A percentile compares a stretch with the other conserved stretches of the same genome.
Evolutionary conservation across 2,113 vertebrate species (phyloP).

Genomic region (Anthoscopus minutus): DNA sequence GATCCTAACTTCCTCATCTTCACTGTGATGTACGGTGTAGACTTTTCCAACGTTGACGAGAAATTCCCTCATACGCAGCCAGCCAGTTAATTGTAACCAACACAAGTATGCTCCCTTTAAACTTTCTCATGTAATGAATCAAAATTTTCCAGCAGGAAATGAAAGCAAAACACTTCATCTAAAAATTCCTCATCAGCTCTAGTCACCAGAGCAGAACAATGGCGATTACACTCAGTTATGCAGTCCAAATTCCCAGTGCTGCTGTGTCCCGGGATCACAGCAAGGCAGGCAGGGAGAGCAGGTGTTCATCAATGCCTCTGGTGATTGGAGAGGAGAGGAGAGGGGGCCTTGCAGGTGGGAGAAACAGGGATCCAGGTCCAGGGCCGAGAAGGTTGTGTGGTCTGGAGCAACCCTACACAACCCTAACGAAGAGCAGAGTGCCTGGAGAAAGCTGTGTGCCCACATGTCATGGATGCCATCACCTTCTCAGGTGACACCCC

Average conservation of each 20-base stretch:
- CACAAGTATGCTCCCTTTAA: background rate
- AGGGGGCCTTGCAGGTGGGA: background rate
- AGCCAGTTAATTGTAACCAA: background rate
- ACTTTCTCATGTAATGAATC: background rate
- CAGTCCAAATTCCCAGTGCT: background rate
- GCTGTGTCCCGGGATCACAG: background rate
- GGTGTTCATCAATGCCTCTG: accelerated
- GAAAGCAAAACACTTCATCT: background rate
- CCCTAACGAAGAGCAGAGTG: background rate
- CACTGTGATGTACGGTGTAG: background rate
- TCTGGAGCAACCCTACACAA: background rate
- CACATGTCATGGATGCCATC: background rate
- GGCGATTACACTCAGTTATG: background rate
- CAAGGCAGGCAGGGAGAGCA: background rate
- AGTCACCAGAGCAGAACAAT: background rate
- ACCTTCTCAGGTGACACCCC: background rate
- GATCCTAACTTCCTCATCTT: background rate
- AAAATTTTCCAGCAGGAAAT: conserved; percentile 10
- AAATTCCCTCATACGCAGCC: accelerated
- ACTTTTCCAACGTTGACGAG: background rate
- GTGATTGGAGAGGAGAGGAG: background rate
- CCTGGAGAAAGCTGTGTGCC: background rate
- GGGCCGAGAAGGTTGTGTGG: background rate
- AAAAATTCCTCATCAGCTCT: conserved; percentile 15
- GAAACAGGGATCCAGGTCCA: background rate